Percentiles rank a stretch among this genome's conserved stretches.
Conservation (phyloP, 2,888 invertebrate genomes). For the Heliothis peltigera region DNA sequence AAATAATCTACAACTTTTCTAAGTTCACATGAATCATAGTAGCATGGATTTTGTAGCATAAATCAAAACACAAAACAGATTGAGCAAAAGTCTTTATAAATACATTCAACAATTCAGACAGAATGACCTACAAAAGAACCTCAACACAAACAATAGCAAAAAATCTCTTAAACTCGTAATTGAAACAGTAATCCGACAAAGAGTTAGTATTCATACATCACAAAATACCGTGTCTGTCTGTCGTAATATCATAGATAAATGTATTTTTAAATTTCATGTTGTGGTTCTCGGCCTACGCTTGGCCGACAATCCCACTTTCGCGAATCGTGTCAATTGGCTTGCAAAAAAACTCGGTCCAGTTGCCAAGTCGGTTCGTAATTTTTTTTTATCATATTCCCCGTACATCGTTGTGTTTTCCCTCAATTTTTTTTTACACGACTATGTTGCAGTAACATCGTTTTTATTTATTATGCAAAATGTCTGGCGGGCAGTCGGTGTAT, state of each 20-base stretch:
- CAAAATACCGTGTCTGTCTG: conserved; percentile 39
- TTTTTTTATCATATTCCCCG: conserved; percentile 61
- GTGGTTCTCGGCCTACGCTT: conserved; percentile 75
- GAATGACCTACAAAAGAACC: conserved; percentile 15
- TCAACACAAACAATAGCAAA: conserved; percentile 16
- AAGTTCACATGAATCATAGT: not conserved
- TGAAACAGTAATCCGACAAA: conserved; percentile 13
- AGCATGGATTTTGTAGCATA: not conserved
- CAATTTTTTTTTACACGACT: conserved; percentile 15
- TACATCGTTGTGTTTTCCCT: conserved; percentile 29
- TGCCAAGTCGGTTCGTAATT: conserved; percentile 76
- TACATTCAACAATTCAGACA: conserved; percentile 13
- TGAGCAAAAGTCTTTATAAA: conserved; percentile 14
- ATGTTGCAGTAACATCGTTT: conserved; percentile 29
- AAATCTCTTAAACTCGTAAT: not conserved
- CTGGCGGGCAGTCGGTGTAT: conserved; percentile 22
- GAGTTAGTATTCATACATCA: conserved; percentile 16
- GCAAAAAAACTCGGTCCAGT: conserved; percentile 76
- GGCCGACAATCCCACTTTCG: conserved; percentile 80
- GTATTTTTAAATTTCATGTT: conserved; percentile 70
- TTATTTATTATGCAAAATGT: conserved; percentile 35
- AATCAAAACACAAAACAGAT: conserved; percentile 17
- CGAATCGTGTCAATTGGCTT: conserved; percentile 85
- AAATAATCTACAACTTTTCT: not conserved
- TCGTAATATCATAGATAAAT: conserved; percentile 47